Evolutionary conservation across 2,888 invertebrate genomes (phyloP).

Genomic region (Ophioninae sp.): DNA sequence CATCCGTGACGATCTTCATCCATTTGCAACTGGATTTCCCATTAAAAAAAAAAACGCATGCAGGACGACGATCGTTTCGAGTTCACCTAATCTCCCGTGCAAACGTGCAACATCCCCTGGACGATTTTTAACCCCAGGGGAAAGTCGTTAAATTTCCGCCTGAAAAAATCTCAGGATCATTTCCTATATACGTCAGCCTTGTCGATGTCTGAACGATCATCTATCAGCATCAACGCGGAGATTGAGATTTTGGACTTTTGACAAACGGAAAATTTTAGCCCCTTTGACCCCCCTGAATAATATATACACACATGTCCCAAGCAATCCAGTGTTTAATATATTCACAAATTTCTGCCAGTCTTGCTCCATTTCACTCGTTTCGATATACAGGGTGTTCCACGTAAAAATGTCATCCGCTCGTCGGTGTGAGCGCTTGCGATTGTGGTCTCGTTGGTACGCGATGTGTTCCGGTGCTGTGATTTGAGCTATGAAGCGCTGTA

Average conservation of each 20-base stretch:
- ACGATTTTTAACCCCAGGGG: constrained; percentile 62
- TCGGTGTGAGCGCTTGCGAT: no score
- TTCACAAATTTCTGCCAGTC: constrained; percentile 63
- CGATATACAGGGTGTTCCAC: no score
- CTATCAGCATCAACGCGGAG: constrained; percentile 70
- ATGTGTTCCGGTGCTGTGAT: no score
- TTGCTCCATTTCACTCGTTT: constrained; percentile 47
- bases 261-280: constrained; percentile 64
- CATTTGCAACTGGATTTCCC: no score
- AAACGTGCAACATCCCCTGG: constrained; percentile 51
- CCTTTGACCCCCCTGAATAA: constrained; percentile 32
- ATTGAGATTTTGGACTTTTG: constrained; percentile 71
- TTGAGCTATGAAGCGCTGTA: no score
- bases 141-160: constrained; percentile 33
- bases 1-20: no score
- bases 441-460: no score
- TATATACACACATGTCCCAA: constrained; percentile 10
- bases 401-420: no score
- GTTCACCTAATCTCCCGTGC: constrained; percentile 41
- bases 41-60: no score
- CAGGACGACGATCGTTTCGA: constrained; percentile 24
- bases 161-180: constrained; percentile 26
- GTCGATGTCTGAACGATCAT: constrained; percentile 58
- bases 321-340: constrained; percentile 65
- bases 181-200: constrained; percentile 2